A percentile compares a stretch with the other conserved stretches of the same genome.
Conservation (phyloP, 2,797 vertebrate genomes). For the Serranus cabrilla region DNA sequence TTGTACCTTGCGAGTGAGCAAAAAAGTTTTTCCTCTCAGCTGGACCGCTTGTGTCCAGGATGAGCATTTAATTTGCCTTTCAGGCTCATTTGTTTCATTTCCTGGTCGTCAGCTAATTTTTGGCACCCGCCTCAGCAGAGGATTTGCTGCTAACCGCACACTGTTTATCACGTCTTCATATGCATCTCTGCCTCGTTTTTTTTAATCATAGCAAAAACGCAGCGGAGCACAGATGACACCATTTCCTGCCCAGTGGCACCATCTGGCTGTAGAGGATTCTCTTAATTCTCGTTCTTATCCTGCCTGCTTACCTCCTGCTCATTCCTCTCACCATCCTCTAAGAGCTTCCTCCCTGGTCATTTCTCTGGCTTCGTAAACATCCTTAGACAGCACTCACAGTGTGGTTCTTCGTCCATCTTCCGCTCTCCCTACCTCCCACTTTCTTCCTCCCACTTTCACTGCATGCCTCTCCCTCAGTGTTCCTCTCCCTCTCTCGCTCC, state of each 20-base stretch:
- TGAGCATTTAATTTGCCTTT: slow-evolving; percentile 65
- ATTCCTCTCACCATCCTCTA: slow-evolving; percentile 29
- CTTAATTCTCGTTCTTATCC: slow-evolving; percentile 51
- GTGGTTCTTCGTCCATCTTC: slow-evolving; percentile 42
- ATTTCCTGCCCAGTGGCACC: slow-evolving; percentile 78
- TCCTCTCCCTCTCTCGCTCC: slow-evolving; percentile 37
- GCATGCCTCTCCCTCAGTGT: slow-evolving; percentile 41
- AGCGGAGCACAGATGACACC: slow-evolving; percentile 55
- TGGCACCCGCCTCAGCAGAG: slow-evolving; percentile 45
- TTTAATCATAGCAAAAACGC: slow-evolving; percentile 63
- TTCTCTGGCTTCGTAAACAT: slow-evolving; percentile 58
- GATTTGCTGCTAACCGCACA: slow-evolving; percentile 55
- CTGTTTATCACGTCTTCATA: slow-evolving; percentile 59
- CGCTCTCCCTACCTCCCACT: slow-evolving; percentile 7
- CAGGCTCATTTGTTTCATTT: slow-evolving; percentile 71
- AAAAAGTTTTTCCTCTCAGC: slow-evolving; percentile 37
- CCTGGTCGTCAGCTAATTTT: slow-evolving; percentile 62
- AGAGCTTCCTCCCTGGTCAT: slow-evolving; percentile 49
- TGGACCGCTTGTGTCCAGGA: slow-evolving; percentile 50
- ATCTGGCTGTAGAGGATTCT: slow-evolving; percentile 72
- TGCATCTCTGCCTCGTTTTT: slow-evolving; percentile 51
- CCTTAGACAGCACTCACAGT: slow-evolving; percentile 63
- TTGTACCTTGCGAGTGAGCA: slow-evolving; percentile 21
- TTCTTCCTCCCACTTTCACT: slow-evolving; percentile 38
- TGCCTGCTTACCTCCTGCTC: slow-evolving; percentile 44